Evolutionary conservation across 2,888 invertebrate genomes (phyloP), one percentile per base, ranked within the genome.

Genomic region (Suillia variegata): DNA sequence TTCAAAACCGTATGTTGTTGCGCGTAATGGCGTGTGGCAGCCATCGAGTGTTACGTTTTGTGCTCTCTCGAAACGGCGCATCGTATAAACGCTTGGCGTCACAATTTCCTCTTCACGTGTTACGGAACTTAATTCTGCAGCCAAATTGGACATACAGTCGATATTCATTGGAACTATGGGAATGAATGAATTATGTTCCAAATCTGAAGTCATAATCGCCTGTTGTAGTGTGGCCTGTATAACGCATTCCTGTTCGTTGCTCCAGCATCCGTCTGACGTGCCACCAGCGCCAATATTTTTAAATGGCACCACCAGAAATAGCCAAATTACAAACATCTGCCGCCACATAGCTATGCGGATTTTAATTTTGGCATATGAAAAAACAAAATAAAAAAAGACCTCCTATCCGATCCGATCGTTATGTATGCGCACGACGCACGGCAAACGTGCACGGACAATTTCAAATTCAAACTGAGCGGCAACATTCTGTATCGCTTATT

Each of bases 1-100:
- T 59, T 78, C 78, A 60, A 79, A 58, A 2, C 80, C 80, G 63
- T 77, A 80, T 21, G 62, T 56, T 1, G 66, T 62, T 2, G 56
- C 63, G 56, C 74, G 65, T 18, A 78, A 65, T 24, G 75, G 68
- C 17, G 76, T 73, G 56, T 72, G 73, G 34, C 74, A 76, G 31
- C 80, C 80, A 61, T 79, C 72, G 22, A 80, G 67, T 33, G 64
- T 65, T 56, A 70, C 66, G 58, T 63, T 58, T 51, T 67, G 62
- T 21, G 67, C 63, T 49, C 66, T 62, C 56, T 66, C 66, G 42
- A 70, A 69, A 54, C 67, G 69, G 10, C 65, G 68, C 54, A 61
- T 18, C 15, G 61, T 50, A 45, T 47, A 56, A 20, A 26, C 17
- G 49, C 24, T n/a, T 18, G 21, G n/a, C 6, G 47, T n/a, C 12